Conservation (phyloP, 2,888 invertebrate genomes). For the Zonitis immaculata region DNA sequence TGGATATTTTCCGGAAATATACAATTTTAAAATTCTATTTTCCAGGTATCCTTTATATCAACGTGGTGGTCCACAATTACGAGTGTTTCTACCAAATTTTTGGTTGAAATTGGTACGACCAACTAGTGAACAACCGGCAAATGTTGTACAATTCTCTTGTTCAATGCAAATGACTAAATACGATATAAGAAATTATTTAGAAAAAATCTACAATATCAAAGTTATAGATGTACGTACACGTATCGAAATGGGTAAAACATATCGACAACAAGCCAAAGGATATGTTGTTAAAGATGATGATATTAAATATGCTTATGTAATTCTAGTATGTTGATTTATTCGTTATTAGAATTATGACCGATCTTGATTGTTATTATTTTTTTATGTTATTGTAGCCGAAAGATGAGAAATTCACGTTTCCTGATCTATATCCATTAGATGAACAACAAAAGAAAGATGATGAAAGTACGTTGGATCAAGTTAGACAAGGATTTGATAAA, state of each 20-base stretch:
- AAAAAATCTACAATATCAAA: constrained; percentile 89
- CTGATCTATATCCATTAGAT: constrained; percentile 60
- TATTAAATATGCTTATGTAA: constrained; percentile 72
- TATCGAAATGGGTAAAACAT: constrained; percentile 66
- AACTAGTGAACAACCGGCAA: constrained; percentile 61
- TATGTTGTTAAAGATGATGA: constrained; percentile 80
- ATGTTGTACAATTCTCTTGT: constrained; percentile 82
- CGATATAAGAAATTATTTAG: constrained; percentile 89
- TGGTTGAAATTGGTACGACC: constrained; percentile 91
- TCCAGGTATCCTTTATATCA: constrained; percentile 85
- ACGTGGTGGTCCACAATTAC: constrained; percentile 88
- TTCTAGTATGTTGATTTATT: constrained; percentile 60
- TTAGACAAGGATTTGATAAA: constrained; percentile 57
- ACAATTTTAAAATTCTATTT: neutral
- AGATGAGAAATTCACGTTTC: constrained; percentile 68
- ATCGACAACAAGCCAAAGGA: constrained; percentile 55
- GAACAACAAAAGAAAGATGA: constrained; percentile 50
- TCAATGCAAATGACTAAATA: constrained; percentile 90
- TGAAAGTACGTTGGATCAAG: constrained; percentile 57
- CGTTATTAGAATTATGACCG: neutral
- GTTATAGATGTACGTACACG: constrained; percentile 72
- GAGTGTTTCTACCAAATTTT: constrained; percentile 92
- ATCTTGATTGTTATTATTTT: neutral
- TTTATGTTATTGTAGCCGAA: constrained; percentile 59
- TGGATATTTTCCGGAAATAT: neutral